Evolutionary conservation across 2,113 vertebrate species (phyloP), one percentile per base, ranked within the genome.

Genomic region (Stigmatopora argus): DNA sequence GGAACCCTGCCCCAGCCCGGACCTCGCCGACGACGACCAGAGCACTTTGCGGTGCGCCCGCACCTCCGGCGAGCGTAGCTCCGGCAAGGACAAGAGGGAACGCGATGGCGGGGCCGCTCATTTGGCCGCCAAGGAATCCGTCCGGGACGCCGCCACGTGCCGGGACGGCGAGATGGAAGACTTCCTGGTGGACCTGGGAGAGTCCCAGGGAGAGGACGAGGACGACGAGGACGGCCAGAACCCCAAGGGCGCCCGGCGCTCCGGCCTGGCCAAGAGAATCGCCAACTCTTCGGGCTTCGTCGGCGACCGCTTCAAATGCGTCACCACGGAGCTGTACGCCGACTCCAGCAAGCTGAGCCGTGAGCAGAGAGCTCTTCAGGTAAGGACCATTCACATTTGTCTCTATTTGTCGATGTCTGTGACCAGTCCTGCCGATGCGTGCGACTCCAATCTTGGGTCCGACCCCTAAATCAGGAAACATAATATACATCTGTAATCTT

Each of bases 261-360:
- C 90, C 70, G 91, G 90, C 75, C 69, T 99, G 87, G 94, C 96
- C 65, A 99, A 96, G 79, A 91, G 97, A 84, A 99, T 99, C 0
- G 97, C 96, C 19, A 99, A 98, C 89, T 99, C 97, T 17, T 92
- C 95, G 0, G 97, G 97, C 90, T 99, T 95, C 2, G 97, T 99
- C 86, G 97, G 97, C 70, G 97, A 99, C 84, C 94, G 95, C 69
- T 96, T 99, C 93, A 99, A 99, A 89, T 98, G 94, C 62, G 92
- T 98, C 88, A 99, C 96, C 23, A 98, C 96, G 0, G 97, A 99
- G 79, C 93, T 99, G 79, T 98, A 98, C 0, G 96, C 95, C 0
- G 97, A 99, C 86, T 96, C 97, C 80, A 98, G 95, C 90, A 95
- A 98, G 88, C 92, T 99, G 78, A 96, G 96, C 89, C 92, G 97